Base-by-base conservation (phyloP, 2,113 vertebrate species). In the Tetraodon nigroviridis region DNA sequence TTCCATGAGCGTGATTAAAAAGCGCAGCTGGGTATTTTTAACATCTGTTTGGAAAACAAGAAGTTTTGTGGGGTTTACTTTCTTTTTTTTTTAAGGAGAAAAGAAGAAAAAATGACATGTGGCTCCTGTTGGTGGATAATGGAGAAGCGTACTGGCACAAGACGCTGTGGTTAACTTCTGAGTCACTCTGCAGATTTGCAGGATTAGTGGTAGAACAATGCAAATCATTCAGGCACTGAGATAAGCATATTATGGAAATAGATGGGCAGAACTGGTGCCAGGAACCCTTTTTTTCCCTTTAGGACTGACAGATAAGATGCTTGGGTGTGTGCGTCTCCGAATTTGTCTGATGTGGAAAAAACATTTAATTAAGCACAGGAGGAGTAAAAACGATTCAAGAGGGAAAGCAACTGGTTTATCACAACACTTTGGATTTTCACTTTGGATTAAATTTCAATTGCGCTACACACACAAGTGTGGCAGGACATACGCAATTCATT, bases 161-260 rank as follows among this genome's bases (percentile, higher is more conserved):
- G 69, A 60, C 67, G 64, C 71, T 68, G 70, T 58, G 74, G 80
- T 79, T 84, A 75, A 86, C 81, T 85, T 88, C 84, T 83, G 62
- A 87, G 82, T 86, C 85, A 83, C 72, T 73, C 79, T 78, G 84
- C 80, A 85, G 87, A 89, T 89, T 87, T 84, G 67, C 50, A 65
- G 83, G 86, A 90, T 89, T 89, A 88, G 76, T 19, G 3, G 55
- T 58, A 47, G 81, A 86, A 88, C 84, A 88, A 89, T 87, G 69
- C 76, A 56, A 80, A 75, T 81, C 79, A 86, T 89, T 89, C 80
- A 85, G 76, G 72, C 78, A 73, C 67, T 59, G 55, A 86, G 87
- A 87, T 85, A 82, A 87, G 82, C 82, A 84, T 86, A 86, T 86
- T 87, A 83, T 84, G 83, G 79, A 81, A 82, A 81, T 78, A 84